phyloP scores from a whole-genome alignment of 2,797 vertebrate genomes.

The Arctocebus calabarensis region DNA sequence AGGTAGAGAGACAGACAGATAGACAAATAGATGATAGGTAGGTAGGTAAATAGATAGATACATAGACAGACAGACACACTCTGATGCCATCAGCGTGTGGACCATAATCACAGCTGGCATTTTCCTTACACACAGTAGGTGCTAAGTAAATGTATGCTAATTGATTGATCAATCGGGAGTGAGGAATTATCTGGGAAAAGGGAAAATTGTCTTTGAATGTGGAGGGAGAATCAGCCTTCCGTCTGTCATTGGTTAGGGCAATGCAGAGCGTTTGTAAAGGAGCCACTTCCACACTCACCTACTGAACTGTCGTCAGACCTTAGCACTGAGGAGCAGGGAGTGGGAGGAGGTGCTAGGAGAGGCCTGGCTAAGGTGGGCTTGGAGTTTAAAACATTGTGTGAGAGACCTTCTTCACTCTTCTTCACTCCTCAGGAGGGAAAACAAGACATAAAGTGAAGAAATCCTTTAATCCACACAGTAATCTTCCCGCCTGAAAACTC shows the following conservation, averaged over 20 bases:
- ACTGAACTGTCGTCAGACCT: background rate
- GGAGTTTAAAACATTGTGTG: background rate
- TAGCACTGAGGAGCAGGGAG: too few species aligned
- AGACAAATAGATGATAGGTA: background rate
- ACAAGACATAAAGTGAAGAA: background rate
- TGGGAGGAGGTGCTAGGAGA: background rate
- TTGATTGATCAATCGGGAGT: background rate
- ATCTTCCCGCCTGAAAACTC: background rate
- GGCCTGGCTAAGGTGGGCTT: background rate
- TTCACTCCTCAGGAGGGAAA: background rate
- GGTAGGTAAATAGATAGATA: too few species aligned
- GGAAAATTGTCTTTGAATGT: background rate
- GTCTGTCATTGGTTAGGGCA: background rate
- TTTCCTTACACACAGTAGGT: background rate
- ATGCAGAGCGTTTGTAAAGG: background rate
- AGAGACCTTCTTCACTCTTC: background rate
- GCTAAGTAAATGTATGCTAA: constrained; percentile 11
- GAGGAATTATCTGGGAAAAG: background rate
- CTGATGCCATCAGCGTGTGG: background rate
- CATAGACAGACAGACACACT: background rate
- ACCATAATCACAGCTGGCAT: background rate
- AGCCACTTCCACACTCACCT: background rate
- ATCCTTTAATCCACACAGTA: background rate
- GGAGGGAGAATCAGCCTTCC: background rate
- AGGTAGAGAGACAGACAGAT: background rate